Percentiles rank a stretch among this genome's conserved stretches.
These are phyloP conservation scores for Spodoptera picta DNA, from an alignment of 2,888 invertebrate species.

Conservation along the genomic window DNA sequence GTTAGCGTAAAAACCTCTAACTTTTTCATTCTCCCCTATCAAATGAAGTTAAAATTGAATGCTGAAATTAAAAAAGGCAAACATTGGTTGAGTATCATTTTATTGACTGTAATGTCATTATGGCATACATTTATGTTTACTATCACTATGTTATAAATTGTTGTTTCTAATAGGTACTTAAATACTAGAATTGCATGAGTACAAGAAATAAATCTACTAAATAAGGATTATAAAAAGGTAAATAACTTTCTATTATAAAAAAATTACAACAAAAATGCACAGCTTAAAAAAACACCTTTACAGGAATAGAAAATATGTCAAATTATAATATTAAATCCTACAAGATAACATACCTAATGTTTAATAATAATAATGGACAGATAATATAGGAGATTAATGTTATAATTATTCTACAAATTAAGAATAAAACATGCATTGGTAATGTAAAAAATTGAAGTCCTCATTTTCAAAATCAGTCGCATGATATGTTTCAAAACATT, in stretches of 20 bases:
- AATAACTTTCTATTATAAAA: slow-evolving; percentile 26
- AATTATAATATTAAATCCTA: slow-evolving; percentile 28
- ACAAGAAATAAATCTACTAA: slow-evolving; percentile 47
- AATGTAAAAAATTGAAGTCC: slow-evolving; percentile 45
- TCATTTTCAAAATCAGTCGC: slow-evolving; percentile 59
- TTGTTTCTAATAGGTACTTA: slow-evolving; percentile 45
- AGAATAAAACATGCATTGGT: slow-evolving; percentile 31
- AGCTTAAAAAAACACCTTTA: slow-evolving; percentile 28
- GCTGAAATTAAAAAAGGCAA: slow-evolving; percentile 9
- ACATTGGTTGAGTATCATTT: slow-evolving; percentile 66
- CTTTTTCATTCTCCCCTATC: too few relatives aligned
- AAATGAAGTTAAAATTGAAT: neutral
- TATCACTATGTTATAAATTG: slow-evolving; percentile 63
- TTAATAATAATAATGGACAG: slow-evolving; percentile 50
- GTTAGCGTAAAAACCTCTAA: too few relatives aligned
- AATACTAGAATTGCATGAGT: slow-evolving; percentile 42
- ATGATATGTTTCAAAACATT: slow-evolving; percentile 65
- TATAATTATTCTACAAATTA: slow-evolving; percentile 17
- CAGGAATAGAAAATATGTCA: slow-evolving; percentile 22
- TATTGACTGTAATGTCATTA: slow-evolving; percentile 71
- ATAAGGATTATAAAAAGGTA: slow-evolving; percentile 38
- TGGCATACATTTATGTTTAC: slow-evolving; percentile 69
- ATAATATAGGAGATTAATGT: slow-evolving; percentile 30
- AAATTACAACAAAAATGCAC: slow-evolving; percentile 50
- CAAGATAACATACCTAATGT: neutral